phyloP scores from a whole-genome alignment of 2,888 invertebrate species.

The Cryptocheilus praepositus region DNA sequence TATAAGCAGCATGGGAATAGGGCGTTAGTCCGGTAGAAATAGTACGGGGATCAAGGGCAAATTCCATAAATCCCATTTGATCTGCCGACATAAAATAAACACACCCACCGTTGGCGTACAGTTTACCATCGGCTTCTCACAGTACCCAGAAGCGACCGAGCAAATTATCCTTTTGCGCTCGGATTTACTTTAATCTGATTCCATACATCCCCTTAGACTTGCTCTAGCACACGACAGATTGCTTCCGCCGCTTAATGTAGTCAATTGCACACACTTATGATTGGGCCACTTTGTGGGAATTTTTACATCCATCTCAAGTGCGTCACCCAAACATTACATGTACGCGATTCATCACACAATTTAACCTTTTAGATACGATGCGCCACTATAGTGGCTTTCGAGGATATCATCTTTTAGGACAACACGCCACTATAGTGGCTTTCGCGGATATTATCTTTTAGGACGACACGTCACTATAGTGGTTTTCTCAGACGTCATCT shows the following conservation, averaged over 20 bases:
- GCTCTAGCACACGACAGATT: background rate
- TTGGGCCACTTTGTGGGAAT: background rate
- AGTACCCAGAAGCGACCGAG: conserved; percentile 11
- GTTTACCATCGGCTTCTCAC: conserved; percentile 43
- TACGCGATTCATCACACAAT: too few relatives aligned
- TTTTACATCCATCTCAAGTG: background rate
- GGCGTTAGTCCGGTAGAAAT: conserved; percentile 37
- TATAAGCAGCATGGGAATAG: conserved; percentile 26
- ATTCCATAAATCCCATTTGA: conserved; percentile 69
- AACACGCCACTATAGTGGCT: too few relatives aligned
- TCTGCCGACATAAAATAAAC: conserved; percentile 69
- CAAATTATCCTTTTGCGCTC: conserved; percentile 21
- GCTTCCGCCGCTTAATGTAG: background rate
- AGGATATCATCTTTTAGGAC: too few relatives aligned
- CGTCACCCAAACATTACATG: too few relatives aligned
- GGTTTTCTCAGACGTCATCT: too few relatives aligned
- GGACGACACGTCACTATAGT: too few relatives aligned
- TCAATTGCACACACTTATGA: too few relatives aligned
- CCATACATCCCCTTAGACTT: background rate
- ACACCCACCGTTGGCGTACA: conserved; percentile 53
- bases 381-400: too few relatives aligned
- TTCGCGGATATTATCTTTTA: too few relatives aligned
- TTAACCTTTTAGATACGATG: too few relatives aligned
- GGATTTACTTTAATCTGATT: conserved; percentile 32
- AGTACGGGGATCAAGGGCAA: conserved; percentile 53